Evolutionary conservation across 2,113 vertebrate species (phyloP).

Genomic region (Thunnus thynnus): DNA sequence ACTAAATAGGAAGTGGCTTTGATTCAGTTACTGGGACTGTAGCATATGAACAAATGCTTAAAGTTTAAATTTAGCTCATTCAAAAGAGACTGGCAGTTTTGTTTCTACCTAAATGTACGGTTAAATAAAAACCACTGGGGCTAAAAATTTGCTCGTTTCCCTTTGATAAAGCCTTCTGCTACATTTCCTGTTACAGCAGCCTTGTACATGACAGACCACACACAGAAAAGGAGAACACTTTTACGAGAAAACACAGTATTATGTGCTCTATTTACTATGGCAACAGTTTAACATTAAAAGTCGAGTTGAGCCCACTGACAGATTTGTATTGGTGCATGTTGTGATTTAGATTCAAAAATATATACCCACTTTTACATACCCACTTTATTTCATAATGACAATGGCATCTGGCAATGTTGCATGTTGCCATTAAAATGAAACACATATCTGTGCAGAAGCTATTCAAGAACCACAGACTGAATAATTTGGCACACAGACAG

Average conservation of each 20-base stretch:
- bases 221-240: neutral
- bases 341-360: too few species aligned
- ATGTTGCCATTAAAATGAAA: constrained; percentile 49
- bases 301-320: neutral
- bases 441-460: constrained; percentile 35
- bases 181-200: constrained; percentile 26
- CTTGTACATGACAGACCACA: neutral
- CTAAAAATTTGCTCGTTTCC: neutral
- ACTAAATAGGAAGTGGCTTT: too few species aligned
- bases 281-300: neutral
- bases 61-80: too few species aligned
- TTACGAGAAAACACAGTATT: neutral
- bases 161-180: neutral
- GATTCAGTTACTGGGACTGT: too few species aligned
- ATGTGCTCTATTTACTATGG: neutral
- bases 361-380: neutral
- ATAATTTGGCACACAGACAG: constrained; percentile 36
- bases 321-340: neutral
- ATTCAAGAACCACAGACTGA: constrained; percentile 31
- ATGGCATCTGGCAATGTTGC: neutral
- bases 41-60: too few species aligned
- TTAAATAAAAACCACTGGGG: neutral
- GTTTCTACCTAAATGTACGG: neutral
- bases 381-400: neutral
- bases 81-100: neutral